Conservation (phyloP, 1,140 invertebrate species). For the Euwallacea fornicatus region DNA sequence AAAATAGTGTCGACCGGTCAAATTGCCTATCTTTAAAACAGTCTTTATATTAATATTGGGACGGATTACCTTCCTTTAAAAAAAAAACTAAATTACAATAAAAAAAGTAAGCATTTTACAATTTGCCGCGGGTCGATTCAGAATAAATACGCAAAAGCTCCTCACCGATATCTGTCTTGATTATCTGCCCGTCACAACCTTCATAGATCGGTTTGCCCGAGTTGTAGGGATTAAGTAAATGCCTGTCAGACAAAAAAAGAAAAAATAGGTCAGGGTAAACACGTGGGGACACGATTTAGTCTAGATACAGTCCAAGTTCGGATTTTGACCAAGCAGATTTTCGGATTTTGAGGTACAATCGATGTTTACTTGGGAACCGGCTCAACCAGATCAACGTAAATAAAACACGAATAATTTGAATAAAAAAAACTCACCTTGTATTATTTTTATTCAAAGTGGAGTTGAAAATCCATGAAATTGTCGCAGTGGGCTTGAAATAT, state of each 20-base stretch:
- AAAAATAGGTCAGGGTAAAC: neutral
- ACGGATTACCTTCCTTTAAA: neutral
- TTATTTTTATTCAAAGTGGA: slow-evolving; percentile 34
- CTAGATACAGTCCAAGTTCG: neutral
- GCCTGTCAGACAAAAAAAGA: slow-evolving; percentile 21
- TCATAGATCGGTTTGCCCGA: slow-evolving; percentile 36
- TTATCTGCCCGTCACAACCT: slow-evolving; percentile 35
- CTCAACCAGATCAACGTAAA: neutral
- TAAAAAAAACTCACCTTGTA: slow-evolving; percentile 36
- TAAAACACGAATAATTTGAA: neutral
- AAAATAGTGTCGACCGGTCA: neutral
- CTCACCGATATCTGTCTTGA: slow-evolving; percentile 34
- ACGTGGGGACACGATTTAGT: too few species aligned
- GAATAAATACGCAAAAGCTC: slow-evolving; percentile 37
- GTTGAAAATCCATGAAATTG: slow-evolving; percentile 40
- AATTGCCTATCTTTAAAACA: too few species aligned
- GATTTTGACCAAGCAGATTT: too few species aligned
- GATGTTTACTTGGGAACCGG: too few species aligned
- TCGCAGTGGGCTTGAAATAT: slow-evolving; percentile 29
- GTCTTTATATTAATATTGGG: too few species aligned
- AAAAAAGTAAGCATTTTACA: neutral
- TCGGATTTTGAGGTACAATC: too few species aligned
- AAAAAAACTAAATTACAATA: slow-evolving; percentile 1
- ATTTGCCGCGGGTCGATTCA: slow-evolving; percentile 1
- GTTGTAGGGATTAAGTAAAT: slow-evolving; percentile 41